These are phyloP conservation scores for Chauna torquata DNA, from an alignment of 2,113 vertebrate genomes.

Conservation along the genomic window DNA sequence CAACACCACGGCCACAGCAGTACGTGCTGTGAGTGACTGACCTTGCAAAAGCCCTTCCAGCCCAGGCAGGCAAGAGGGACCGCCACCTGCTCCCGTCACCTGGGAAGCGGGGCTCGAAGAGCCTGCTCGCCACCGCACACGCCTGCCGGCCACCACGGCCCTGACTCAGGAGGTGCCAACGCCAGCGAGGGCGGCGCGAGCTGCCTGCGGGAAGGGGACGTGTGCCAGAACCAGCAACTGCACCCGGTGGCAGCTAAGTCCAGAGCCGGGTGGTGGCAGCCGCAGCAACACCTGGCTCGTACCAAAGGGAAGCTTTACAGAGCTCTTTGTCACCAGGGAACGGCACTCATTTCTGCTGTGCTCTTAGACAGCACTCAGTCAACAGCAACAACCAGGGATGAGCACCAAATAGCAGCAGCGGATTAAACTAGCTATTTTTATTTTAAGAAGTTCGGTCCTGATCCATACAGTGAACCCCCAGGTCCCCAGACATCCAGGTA, in stretches of 20 bases:
- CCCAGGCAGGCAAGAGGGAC: accelerated
- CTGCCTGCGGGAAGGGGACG: too few species aligned
- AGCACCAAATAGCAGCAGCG: background rate
- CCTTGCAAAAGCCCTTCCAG: background rate
- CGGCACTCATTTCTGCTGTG: accelerated
- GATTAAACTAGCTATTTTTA: background rate
- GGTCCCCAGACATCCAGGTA: background rate
- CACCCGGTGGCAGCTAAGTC: accelerated
- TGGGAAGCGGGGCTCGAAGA: background rate
- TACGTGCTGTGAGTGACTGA: accelerated
- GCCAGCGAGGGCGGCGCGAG: background rate
- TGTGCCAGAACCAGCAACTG: background rate
- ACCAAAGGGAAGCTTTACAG: background rate
- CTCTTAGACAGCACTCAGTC: background rate
- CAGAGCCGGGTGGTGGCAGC: background rate
- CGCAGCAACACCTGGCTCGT: accelerated
- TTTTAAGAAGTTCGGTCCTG: too few species aligned
- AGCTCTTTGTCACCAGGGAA: background rate
- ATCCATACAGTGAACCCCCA: background rate
- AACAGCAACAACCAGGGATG: background rate
- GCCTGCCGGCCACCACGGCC: too few species aligned
- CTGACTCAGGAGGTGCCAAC: accelerated
- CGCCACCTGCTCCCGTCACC: too few species aligned
- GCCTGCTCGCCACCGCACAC: accelerated
- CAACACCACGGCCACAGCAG: too few species aligned